Evolutionary conservation across 2,797 vertebrate species (phyloP).

Genomic region (Enteromius viviparus): DNA sequence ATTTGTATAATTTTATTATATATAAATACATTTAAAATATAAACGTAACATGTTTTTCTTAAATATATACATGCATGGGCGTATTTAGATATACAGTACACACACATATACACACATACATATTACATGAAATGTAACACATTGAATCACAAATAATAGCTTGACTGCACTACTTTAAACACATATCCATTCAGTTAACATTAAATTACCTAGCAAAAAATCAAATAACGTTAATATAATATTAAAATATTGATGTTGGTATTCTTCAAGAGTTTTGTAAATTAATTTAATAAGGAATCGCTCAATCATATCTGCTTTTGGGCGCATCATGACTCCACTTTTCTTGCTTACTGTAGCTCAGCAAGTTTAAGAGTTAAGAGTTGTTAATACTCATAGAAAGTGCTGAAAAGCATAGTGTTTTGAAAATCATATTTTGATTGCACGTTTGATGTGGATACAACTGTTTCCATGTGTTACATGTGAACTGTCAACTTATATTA

Average conservation of each 20-base stretch:
- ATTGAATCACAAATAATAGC: too few species aligned
- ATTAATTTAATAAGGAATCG: neutral
- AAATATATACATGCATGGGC: too few species aligned
- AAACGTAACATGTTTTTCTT: too few species aligned
- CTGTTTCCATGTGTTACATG: too few species aligned
- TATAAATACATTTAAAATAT: too few species aligned
- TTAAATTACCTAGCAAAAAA: neutral
- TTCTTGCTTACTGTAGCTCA: neutral
- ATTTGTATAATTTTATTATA: too few species aligned
- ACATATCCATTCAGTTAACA: neutral
- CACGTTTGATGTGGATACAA: slow-evolving; percentile 9
- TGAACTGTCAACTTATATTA: neutral
- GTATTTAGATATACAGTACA: too few species aligned
- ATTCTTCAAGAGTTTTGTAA: neutral
- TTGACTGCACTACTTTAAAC: neutral
- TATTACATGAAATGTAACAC: too few species aligned
- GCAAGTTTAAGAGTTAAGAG: neutral
- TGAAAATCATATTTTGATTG: neutral
- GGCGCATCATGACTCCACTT: neutral
- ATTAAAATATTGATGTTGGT: neutral
- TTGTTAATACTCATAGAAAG: neutral
- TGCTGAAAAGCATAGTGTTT: neutral
- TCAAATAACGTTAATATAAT: neutral
- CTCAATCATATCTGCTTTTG: slow-evolving; percentile 12
- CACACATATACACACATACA: too few species aligned